A percentile compares a stretch with the other conserved stretches of the same genome.
Evolutionary conservation across 2,888 invertebrate genomes (phyloP).

Genomic region (Drosophila mimica): DNA sequence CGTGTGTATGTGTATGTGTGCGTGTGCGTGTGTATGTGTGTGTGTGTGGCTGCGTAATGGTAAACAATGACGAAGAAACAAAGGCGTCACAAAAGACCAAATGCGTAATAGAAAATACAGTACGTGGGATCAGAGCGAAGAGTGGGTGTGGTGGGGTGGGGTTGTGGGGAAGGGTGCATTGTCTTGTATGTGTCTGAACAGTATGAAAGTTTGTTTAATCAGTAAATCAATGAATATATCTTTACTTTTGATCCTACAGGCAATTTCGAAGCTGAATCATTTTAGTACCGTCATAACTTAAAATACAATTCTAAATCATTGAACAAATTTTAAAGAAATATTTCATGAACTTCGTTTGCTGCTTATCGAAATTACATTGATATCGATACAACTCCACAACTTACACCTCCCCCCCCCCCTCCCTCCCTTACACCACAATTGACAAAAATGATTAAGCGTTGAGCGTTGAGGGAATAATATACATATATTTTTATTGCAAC

Average conservation of each 20-base stretch:
- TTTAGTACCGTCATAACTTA: background rate
- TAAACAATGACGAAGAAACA: slow-evolving; percentile 39
- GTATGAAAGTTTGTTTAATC: background rate
- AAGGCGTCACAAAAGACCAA: slow-evolving; percentile 41
- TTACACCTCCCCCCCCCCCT: background rate
- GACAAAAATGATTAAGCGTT: slow-evolving; percentile 42
- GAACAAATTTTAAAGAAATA: too few species aligned
- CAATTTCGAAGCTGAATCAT: background rate
- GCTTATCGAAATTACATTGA: background rate
- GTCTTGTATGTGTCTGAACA: background rate
- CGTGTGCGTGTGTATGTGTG: slow-evolving; percentile 12
- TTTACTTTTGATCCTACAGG: background rate
- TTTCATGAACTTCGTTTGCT: background rate
- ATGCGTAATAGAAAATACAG: slow-evolving; percentile 45
- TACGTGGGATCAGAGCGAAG: background rate
- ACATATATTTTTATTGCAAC: slow-evolving; percentile 53
- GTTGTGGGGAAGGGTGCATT: background rate
- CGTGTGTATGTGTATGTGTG: background rate
- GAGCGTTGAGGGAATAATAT: slow-evolving; percentile 1
- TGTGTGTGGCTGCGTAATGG: slow-evolving; percentile 26
- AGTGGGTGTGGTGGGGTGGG: background rate
- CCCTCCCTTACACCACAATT: slow-evolving; percentile 12
- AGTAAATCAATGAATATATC: background rate
- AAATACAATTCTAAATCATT: background rate
- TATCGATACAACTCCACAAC: background rate